Evolutionary conservation across 2,797 vertebrate species (phyloP), one percentile per base, ranked within the genome.

Genomic region (Clamator glandarius): DNA sequence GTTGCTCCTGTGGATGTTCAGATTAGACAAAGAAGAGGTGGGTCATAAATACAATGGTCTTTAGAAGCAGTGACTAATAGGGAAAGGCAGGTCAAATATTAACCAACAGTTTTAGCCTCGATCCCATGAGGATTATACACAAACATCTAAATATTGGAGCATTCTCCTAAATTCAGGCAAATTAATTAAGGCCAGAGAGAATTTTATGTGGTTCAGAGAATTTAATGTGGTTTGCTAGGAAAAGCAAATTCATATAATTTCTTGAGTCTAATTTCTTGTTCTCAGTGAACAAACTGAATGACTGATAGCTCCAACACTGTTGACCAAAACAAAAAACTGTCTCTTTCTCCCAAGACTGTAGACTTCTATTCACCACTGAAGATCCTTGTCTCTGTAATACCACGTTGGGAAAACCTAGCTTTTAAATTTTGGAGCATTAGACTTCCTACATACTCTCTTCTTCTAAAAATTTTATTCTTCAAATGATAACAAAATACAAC

Each of bases 31-130:
- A 83, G 61, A 87, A 72, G 82, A 86, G 73, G 57, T 54, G 24
- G 74, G 36, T 51, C 72, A 33, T 80, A 93, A 87, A 80, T 78
- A n/a, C 58, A 64, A 16, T 17, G 28, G 78, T 92, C 39, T 87
- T 89, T 41, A 89, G 63, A 85, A 91, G 58, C 42, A 83, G 35
- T 87, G 73, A 85, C 55, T 92, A 93, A 76, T 50, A 91, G 75
- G 50, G 55, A 70, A 95, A 91, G 51, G 23, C 58, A 87, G 81
- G 94, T 85, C 84, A 93, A 92, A 44, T 95, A 95, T 68, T 64
- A 92, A 36, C 31, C 63, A 85, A 44, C 58, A 85, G 36, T 85
- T 90, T 92, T 81, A 95, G 29, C 61, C 35, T 87, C 20, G 51
- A 35, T 92, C 87, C 76, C 28, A 15, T 52, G 35, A 85, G 55